Base-by-base conservation (phyloP, 2,113 vertebrate species). In the Chunga burmeisteri region DNA sequence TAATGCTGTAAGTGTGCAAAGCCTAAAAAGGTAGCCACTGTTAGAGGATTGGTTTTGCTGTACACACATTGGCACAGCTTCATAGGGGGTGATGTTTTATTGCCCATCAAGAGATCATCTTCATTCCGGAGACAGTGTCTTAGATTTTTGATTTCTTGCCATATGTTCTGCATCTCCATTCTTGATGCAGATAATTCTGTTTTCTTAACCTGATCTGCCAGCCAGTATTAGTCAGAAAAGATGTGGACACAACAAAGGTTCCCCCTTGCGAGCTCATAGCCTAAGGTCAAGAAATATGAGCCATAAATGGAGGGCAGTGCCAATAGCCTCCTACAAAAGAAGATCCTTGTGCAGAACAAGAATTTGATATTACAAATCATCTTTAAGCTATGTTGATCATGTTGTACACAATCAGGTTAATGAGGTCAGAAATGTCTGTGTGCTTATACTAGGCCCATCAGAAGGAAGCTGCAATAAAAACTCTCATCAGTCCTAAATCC, bases 141-240 rank as follows among this genome's bases (percentile, higher is more conserved):
- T 92, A 95, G 79, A 96, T 96, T 92, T 97, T 98, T 97, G 96
- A 87, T 90, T 96, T 95, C 95, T 86, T 96, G 95, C 95, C 97
- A 96, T 74, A 32, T 67, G 47, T 90, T 98, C 94, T 97, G 73
- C 68, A 92, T 95, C 89, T 94, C 77, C 80, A 42, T 88, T 81
- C 97, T 36, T 85, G 74, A 88, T 93, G 84, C 62, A 77, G 85
- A 81, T 96, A 95, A 97, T 97, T 96, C 94, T 97, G 94, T 97
- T 97, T 89, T 97, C 75, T 97, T 96, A 96, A 87, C 80, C 73
- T 90, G 91, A 94, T 93, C 96, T 96, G 95, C 81, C 78, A 95
- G 88, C 46, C 92, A 77, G 90, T 53, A 62, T 92, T 86, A 93
- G 90, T 90, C 86, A 90, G 91, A 95, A 95, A 93, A 87, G 89